A percentile compares a stretch with the other conserved stretches of the same genome.
These are phyloP conservation scores for Caenorhabditis remanei DNA, from an alignment of 1,140 invertebrate species.

Conservation along the genomic window DNA sequence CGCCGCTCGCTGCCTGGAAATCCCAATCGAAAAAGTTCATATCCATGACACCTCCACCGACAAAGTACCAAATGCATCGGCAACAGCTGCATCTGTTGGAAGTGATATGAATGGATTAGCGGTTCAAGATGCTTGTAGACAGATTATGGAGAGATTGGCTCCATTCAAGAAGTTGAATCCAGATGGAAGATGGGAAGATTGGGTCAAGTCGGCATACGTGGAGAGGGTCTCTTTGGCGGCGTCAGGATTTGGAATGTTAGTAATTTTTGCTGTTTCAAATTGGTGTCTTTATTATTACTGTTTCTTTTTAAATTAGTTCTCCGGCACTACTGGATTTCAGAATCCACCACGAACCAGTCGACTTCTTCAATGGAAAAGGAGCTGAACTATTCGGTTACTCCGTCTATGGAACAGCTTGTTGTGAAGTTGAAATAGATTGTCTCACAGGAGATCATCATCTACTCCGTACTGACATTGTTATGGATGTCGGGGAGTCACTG, in stretches of 20 bases:
- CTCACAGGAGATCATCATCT: slow-evolving; percentile 82
- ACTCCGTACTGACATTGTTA: slow-evolving; percentile 90
- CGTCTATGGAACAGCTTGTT: slow-evolving; percentile 78
- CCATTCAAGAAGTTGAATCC: slow-evolving; percentile 86
- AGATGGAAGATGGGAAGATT: slow-evolving; percentile 87
- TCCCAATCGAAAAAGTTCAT: slow-evolving; percentile 86
- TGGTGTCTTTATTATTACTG: no score
- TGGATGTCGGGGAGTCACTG: slow-evolving; percentile 91
- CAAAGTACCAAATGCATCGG: slow-evolving; percentile 92
- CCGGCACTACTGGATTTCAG: no score
- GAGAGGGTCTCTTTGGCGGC: slow-evolving; percentile 87
- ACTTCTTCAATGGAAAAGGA: slow-evolving; percentile 73
- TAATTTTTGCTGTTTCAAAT: background rate
- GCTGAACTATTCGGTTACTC: slow-evolving; percentile 75
- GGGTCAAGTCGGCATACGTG: slow-evolving; percentile 87
- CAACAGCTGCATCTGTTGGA: slow-evolving; percentile 90
- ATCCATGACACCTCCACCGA: slow-evolving; percentile 90
- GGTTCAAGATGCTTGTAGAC: slow-evolving; percentile 88
- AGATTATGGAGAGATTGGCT: slow-evolving; percentile 84
- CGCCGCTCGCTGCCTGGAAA: slow-evolving; percentile 82
- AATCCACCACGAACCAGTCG: slow-evolving; percentile 72
- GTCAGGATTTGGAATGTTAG: slow-evolving; percentile 85
- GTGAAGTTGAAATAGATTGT: slow-evolving; percentile 81
- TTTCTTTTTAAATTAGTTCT: no score
- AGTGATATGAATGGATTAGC: slow-evolving; percentile 97